Base-by-base conservation (phyloP, 2,888 invertebrate genomes). In the Xestia rhomboidea region DNA sequence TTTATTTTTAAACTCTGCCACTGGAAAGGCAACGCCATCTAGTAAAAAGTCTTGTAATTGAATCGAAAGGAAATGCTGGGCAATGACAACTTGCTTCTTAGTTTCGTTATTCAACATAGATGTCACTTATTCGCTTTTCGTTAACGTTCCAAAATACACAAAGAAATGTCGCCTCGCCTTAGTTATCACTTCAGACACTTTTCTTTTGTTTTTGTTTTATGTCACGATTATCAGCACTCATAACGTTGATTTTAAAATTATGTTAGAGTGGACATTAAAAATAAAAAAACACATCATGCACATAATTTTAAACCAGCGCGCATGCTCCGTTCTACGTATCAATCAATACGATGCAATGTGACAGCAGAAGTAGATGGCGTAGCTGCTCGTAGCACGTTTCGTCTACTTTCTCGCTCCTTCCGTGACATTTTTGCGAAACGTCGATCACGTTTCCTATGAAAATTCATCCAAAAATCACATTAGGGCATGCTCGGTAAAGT, bases 401-500 rank as follows among this genome's bases (percentile, higher is more conserved):
- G 89, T 88, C 73, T 83, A 73, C 77, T 81, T 81, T 89, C 79
- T 78, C 93, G 90, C 81, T 93, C 95, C 95, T 95, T 95, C 93
- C 79, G 94, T 96, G 96, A 95, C 94, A 94, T 94, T 94, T 90
- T 95, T 92, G 93, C 90, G 94, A 94, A 93, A 94, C 95, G 95
- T 92, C 88, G 90, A 90, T 90, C 86, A 91, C 93, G 94, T 95
- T 94, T 94, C 93, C 90, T 93, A 92, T 94, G 90, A 93, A 93
- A 93, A 91, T 90, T 91, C 87, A 81, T 89, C 83, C 77, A 88
- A 90, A 92, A 94, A 92, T 94, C 92, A 91, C 92, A 95, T 93
- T 94, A 95, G 96, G 96, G 96, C 94, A 96, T 96, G 96, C 96
- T 96, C 94, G 94, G 91, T 95, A 95, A 93, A 95, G 95, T 94